Conservation (phyloP, 2,888 invertebrate species). For the Lobophora halterata region DNA sequence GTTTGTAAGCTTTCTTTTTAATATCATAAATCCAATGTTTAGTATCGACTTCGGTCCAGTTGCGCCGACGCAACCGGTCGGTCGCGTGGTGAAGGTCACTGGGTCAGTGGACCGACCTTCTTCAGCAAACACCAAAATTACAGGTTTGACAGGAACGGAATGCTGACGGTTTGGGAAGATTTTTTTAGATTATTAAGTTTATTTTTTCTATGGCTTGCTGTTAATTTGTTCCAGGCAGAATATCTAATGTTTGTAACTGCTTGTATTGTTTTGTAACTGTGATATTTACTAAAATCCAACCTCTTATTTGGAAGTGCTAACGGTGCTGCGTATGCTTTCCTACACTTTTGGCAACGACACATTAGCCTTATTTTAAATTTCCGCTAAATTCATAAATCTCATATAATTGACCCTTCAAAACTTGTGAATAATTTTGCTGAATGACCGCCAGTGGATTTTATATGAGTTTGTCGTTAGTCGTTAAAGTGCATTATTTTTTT, state of each 20-base stretch:
- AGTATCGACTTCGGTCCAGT: constrained; percentile 43
- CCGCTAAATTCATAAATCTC: constrained; percentile 46
- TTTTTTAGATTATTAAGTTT: no score
- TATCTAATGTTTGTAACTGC: no score
- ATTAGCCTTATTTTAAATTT: constrained; percentile 54
- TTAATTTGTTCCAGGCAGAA: no score
- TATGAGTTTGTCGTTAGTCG: no score
- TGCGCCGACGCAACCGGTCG: constrained; percentile 61
- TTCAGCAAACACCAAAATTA: constrained; percentile 22
- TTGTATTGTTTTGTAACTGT: no score
- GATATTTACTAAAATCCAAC: no score
- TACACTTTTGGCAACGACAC: constrained; percentile 54
- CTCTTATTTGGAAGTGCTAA: constrained; percentile 25
- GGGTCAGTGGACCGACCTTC: constrained; percentile 58
- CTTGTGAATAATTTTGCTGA: no score
- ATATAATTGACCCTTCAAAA: constrained; percentile 32
- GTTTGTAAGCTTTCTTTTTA: constrained; percentile 47
- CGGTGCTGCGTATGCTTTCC: constrained; percentile 56
- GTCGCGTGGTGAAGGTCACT: constrained; percentile 68
- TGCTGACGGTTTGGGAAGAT: no score
- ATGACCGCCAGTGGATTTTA: no score
- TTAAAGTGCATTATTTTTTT: no score
- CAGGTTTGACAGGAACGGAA: constrained; percentile 15
- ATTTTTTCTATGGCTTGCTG: no score
- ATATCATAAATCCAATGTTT: constrained; percentile 41